Conservation (phyloP, 2,888 invertebrate genomes). For the Torymus tubicola region DNA sequence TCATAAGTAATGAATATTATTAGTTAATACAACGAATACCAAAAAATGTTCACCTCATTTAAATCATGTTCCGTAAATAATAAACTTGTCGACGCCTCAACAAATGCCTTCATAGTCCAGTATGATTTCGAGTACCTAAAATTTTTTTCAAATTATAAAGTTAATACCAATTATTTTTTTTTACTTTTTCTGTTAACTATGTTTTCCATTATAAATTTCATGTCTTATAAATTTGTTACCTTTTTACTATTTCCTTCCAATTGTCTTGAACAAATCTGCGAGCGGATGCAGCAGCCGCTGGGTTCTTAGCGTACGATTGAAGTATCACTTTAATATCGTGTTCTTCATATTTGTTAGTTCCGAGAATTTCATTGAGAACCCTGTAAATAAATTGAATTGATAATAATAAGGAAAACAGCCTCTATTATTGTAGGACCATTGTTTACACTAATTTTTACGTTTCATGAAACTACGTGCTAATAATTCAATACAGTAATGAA, state of each 20-base stretch:
- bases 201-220: not conserved
- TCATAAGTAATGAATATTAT: not conserved
- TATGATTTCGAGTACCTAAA: slow-evolving; percentile 67
- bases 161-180: not conserved
- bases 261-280: slow-evolving; percentile 67
- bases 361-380: slow-evolving; percentile 68
- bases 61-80: slow-evolving; percentile 67
- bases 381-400: slow-evolving; percentile 55
- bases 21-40: not conserved
- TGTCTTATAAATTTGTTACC: slow-evolving; percentile 58
- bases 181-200: not conserved
- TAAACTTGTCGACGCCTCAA: slow-evolving; percentile 65
- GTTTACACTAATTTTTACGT: too few relatives aligned
- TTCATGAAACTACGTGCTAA: too few relatives aligned
- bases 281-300: slow-evolving; percentile 68
- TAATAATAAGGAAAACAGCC: too few relatives aligned
- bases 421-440: too few relatives aligned
- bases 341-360: slow-evolving; percentile 62
- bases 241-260: slow-evolving; percentile 67
- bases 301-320: slow-evolving; percentile 66
- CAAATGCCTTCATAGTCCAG: slow-evolving; percentile 65
- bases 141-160: slow-evolving; percentile 6
- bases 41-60: slow-evolving; percentile 65
- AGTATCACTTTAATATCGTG: slow-evolving; percentile 67
- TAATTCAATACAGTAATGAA: too few relatives aligned